Conservation (phyloP, 2,113 vertebrate species). For the Genyomyrus donnyi region DNA sequence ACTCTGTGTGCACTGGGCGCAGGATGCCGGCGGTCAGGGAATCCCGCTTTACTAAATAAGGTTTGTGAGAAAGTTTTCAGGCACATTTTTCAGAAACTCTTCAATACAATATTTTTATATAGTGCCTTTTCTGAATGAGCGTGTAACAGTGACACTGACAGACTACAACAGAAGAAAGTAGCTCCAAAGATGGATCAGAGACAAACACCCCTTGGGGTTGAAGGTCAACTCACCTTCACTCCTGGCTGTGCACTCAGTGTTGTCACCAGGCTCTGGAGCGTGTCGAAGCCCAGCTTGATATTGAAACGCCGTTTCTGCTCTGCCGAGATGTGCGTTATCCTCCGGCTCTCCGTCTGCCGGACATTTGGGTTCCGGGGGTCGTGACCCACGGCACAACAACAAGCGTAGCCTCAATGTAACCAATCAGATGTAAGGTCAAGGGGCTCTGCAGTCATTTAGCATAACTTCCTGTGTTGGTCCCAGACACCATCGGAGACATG, state of each 20-base stretch:
- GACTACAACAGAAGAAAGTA: background rate
- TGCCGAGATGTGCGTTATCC: slow-evolving; percentile 90
- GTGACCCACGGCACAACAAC: background rate
- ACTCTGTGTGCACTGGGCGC: background rate
- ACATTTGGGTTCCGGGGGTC: slow-evolving; percentile 10
- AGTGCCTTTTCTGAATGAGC: background rate
- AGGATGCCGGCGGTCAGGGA: no score
- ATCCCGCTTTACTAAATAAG: background rate
- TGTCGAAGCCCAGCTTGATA: slow-evolving; percentile 94
- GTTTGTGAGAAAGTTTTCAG: background rate
- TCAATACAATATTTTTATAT: background rate
- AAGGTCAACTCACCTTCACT: slow-evolving; percentile 74
- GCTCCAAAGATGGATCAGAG: background rate
- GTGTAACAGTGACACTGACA: background rate
- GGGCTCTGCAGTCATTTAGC: background rate
- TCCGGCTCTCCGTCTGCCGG: slow-evolving; percentile 72
- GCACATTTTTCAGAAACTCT: background rate
- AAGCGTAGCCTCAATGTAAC: background rate
- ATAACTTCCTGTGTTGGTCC: background rate
- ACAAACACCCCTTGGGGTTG: background rate
- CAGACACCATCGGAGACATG: background rate
- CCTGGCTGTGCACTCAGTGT: slow-evolving; percentile 83
- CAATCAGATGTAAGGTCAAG: background rate
- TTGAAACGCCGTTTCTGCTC: slow-evolving; percentile 98
- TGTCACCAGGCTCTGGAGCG: slow-evolving; percentile 82